These are phyloP conservation scores for Rhinolophus ferrumequinum DNA, from an alignment of 2,113 vertebrate species.

Conservation along the genomic window DNA sequence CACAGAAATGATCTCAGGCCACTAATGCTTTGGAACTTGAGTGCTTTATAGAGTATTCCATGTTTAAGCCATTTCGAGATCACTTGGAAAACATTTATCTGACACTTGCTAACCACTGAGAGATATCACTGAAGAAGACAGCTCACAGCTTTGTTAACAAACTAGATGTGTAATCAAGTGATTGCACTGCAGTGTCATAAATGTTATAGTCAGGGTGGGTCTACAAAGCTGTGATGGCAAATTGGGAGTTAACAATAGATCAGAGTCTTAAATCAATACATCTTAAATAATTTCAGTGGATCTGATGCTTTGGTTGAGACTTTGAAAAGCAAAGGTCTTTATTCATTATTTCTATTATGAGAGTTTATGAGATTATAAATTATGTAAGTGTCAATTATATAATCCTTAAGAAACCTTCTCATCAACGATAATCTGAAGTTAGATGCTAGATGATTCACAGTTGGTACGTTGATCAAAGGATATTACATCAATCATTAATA, in stretches of 20 bases:
- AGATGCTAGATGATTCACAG: background rate
- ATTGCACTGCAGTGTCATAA: background rate
- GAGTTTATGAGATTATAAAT: conserved; percentile 1
- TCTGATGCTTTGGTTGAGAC: background rate
- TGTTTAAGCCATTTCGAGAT: background rate
- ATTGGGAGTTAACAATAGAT: background rate
- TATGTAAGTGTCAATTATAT: background rate
- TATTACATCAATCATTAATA: background rate
- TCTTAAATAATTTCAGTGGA: background rate
- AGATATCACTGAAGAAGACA: background rate
- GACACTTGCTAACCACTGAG: background rate
- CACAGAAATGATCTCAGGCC: conserved; percentile 27
- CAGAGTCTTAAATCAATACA: background rate
- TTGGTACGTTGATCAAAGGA: background rate
- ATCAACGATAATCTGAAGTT: background rate
- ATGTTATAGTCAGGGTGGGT: background rate
- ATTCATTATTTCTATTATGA: conserved; percentile 15
- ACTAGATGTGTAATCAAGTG: background rate
- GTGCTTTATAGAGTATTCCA: background rate
- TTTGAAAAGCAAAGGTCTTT: background rate
- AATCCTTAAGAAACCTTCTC: conserved; percentile 32
- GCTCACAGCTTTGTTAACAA: background rate
- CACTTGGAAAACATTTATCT: conserved; percentile 3
- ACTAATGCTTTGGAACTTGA: background rate
- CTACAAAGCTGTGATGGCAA: background rate